Evolutionary conservation across 2,113 vertebrate species (phyloP).

Genomic region (Herpailurus yagouaroundi): DNA sequence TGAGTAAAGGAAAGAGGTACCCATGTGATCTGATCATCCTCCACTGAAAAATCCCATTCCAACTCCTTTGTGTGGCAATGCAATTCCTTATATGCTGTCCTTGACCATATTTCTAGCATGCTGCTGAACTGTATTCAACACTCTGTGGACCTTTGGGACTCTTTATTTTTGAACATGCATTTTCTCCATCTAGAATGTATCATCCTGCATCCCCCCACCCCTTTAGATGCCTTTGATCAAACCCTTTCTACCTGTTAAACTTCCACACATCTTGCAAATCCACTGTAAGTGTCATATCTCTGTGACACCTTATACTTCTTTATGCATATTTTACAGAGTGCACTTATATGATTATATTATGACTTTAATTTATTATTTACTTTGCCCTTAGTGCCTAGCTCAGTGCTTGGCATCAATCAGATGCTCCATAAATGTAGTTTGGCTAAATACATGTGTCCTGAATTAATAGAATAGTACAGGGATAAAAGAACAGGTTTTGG

Average conservation of each 20-base stretch:
- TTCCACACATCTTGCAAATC: not conserved
- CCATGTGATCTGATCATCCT: not conserved
- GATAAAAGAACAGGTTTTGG: not conserved
- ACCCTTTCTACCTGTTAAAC: not conserved
- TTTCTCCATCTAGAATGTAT: not conserved
- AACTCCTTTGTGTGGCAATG: not conserved
- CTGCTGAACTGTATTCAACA: not conserved
- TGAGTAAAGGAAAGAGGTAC: not conserved
- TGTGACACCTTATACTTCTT: not conserved
- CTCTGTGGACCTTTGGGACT: not conserved
- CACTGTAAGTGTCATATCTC: not conserved
- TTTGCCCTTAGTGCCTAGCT: not conserved
- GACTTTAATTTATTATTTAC: not conserved
- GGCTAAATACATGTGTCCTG: not conserved
- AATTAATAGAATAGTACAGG: not conserved
- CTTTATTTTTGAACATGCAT: not conserved
- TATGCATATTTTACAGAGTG: not conserved
- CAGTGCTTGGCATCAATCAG: not conserved
- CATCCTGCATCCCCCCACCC: not conserved
- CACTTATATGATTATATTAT: not conserved
- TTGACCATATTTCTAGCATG: not conserved
- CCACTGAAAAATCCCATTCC: not conserved
- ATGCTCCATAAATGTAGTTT: not conserved
- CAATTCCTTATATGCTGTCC: not conserved
- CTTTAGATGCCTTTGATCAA: not conserved